phyloP scores from a whole-genome alignment of 2,888 invertebrate species.

The Metallyticus violacea region DNA sequence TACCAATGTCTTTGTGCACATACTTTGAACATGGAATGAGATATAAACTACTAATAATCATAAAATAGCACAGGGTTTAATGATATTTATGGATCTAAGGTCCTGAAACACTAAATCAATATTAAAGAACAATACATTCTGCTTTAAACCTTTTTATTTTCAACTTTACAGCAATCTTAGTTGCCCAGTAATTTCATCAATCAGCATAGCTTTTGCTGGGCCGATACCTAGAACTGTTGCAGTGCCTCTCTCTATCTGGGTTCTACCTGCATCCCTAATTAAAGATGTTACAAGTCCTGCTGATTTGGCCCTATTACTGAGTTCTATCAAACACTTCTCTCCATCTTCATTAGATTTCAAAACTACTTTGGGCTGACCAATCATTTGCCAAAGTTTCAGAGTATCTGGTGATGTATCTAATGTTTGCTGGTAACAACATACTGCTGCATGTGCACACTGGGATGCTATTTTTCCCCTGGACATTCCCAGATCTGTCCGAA shows the following conservation, averaged over 20 bases:
- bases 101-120: background rate
- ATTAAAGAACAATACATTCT: background rate
- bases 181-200: constrained; percentile 62
- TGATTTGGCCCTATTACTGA: constrained; percentile 53
- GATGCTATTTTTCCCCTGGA: constrained; percentile 75
- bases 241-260: constrained; percentile 66
- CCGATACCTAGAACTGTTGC: constrained; percentile 73
- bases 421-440: constrained; percentile 62
- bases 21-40: no score
- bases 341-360: constrained; percentile 53
- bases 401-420: constrained; percentile 46
- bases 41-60: no score
- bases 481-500: constrained; percentile 72
- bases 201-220: constrained; percentile 55
- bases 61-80: no score
- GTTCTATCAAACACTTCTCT: constrained; percentile 49
- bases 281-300: constrained; percentile 54
- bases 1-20: no score
- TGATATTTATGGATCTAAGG: no score
- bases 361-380: constrained; percentile 75
- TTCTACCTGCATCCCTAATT: constrained; percentile 71
- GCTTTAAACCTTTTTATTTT: background rate
- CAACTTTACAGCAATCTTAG: constrained; percentile 57
- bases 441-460: constrained; percentile 76
- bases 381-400: constrained; percentile 59